Evolutionary conservation across 2,888 invertebrate species (phyloP).

Genomic region (Neoaliturus tenellus): DNA sequence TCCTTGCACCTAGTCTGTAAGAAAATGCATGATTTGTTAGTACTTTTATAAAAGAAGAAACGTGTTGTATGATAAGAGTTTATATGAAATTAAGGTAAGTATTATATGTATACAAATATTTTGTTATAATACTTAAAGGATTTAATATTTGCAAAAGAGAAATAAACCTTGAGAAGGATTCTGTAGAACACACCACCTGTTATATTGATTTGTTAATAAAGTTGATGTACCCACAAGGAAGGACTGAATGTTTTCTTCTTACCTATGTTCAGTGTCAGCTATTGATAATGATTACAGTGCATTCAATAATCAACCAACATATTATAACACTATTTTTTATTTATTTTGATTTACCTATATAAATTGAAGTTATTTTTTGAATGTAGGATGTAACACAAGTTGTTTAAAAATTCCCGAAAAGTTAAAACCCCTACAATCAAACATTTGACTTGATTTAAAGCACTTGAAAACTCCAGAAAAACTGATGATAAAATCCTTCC

Average conservation of each 20-base stretch:
- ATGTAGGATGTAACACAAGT: too few relatives aligned
- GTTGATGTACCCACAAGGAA: slow-evolving; percentile 23
- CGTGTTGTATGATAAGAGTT: background rate
- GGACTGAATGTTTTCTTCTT: background rate
- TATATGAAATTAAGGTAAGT: background rate
- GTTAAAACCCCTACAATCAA: too few relatives aligned
- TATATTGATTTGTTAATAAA: slow-evolving; percentile 28
- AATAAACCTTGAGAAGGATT: background rate
- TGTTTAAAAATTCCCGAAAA: too few relatives aligned
- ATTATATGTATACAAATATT: slow-evolving; percentile 8
- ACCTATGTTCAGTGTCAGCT: too few relatives aligned
- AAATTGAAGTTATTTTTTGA: too few relatives aligned
- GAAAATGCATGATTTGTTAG: background rate
- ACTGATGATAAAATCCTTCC: too few relatives aligned
- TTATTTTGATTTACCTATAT: too few relatives aligned
- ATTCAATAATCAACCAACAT: too few relatives aligned
- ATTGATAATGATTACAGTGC: too few relatives aligned
- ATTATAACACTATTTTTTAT: too few relatives aligned
- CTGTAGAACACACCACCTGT: background rate
- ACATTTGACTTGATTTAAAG: too few relatives aligned
- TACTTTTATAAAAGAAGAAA: background rate
- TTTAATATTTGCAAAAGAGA: background rate
- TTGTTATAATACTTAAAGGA: background rate
- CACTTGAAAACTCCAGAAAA: too few relatives aligned
- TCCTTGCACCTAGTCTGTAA: slow-evolving; percentile 39